Conservation (phyloP, 64 coral and sea anemone species). For the Montipora capricornis region DNA sequence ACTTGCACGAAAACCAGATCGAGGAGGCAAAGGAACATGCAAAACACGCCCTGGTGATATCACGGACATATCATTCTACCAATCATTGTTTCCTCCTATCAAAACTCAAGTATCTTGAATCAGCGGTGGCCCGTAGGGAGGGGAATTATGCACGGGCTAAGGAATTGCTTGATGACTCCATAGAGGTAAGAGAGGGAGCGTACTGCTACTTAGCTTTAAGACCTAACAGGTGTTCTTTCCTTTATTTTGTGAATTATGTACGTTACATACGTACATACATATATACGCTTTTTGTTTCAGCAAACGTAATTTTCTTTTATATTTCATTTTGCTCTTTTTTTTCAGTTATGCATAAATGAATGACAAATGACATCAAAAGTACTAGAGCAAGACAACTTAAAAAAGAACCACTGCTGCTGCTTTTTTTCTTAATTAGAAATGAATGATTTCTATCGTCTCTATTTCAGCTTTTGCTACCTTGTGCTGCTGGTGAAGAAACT, state of each 20-base stretch:
- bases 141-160: neutral
- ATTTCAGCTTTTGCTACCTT: too few species aligned
- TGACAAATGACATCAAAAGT: too few species aligned
- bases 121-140: neutral
- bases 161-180: conserved; percentile 6
- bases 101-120: conserved; percentile 16
- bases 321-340: too few species aligned
- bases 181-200: neutral
- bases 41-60: neutral
- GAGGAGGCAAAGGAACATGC: neutral
- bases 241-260: neutral
- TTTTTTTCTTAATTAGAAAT: too few species aligned
- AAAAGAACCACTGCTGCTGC: too few species aligned
- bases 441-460: too few species aligned
- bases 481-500: too few species aligned
- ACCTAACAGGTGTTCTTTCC: neutral
- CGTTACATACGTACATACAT: too few species aligned
- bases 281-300: too few species aligned
- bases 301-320: too few species aligned
- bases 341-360: too few species aligned
- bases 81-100: conserved; percentile 16
- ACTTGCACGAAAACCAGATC: neutral
- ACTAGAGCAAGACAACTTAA: too few species aligned
- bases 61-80: neutral
- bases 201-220: neutral